Evolutionary conservation across 2,113 vertebrate genomes (phyloP).

Genomic region (Syrmaticus mikado): DNA sequence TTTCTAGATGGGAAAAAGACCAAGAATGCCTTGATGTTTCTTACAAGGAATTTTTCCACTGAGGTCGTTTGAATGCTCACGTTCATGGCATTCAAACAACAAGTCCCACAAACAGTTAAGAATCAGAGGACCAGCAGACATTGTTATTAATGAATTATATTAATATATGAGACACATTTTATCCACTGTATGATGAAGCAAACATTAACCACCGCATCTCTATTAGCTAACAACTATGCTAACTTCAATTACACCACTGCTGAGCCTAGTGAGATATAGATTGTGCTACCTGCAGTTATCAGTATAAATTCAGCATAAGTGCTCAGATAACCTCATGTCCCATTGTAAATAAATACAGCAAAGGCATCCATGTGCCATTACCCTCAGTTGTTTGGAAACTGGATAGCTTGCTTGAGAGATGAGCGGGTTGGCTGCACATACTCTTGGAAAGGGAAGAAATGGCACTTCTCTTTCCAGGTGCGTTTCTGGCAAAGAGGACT

Average conservation of each 20-base stretch:
- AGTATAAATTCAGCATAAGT: not conserved
- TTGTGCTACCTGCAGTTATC: not conserved
- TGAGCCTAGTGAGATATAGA: not conserved
- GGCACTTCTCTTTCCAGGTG: not conserved
- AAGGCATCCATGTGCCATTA: not conserved
- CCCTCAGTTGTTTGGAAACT: not conserved
- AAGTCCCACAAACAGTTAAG: not conserved
- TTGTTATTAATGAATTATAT: not conserved
- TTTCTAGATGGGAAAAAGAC: not conserved
- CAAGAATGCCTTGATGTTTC: not conserved
- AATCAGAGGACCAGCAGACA: not conserved
- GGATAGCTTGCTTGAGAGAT: not conserved
- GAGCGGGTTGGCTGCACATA: not conserved
- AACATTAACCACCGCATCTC: not conserved
- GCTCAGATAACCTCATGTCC: constrained; percentile 15
- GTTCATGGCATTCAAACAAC: not conserved
- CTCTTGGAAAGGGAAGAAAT: not conserved
- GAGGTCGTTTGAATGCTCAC: not conserved
- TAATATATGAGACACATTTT: not conserved
- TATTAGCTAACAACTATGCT: not conserved
- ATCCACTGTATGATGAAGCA: not conserved
- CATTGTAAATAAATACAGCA: constrained; percentile 8
- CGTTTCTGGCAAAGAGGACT: not conserved
- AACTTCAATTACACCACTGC: constrained; percentile 17
- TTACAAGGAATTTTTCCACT: not conserved